A percentile compares a stretch with the other conserved stretches of the same genome.
Conservation (phyloP, 2,888 invertebrate genomes). For the Sepioteuthis lessoniana region DNA sequence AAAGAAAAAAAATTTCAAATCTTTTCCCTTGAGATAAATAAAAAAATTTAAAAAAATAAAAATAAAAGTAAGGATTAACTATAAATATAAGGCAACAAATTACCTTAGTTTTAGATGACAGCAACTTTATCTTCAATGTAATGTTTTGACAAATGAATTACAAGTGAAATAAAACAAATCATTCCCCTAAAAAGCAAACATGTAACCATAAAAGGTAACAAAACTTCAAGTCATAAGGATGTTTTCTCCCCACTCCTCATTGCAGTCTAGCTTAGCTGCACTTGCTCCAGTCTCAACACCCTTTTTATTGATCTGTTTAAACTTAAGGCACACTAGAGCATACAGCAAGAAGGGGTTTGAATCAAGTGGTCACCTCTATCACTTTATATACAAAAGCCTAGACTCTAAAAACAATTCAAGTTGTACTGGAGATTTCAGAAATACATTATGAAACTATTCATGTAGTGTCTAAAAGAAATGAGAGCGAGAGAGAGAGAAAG, state of each 20-base stretch:
- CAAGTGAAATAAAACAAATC: not conserved
- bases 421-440: not conserved
- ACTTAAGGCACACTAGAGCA: not conserved
- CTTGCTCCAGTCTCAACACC: not conserved
- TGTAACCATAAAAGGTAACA: not conserved
- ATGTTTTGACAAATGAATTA: conserved; percentile 35
- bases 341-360: not conserved
- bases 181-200: conserved; percentile 18
- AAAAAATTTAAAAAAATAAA: too few species aligned
- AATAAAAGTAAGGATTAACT: not conserved
- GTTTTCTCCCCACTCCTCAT: too few species aligned
- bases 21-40: too few species aligned
- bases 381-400: not conserved
- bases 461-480: not conserved
- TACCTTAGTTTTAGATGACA: conserved; percentile 39
- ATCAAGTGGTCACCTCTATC: not conserved
- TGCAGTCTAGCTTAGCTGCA: too few species aligned
- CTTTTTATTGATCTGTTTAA: not conserved
- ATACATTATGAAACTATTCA: not conserved
- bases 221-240: not conserved
- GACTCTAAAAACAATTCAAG: too few species aligned
- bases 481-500: not conserved
- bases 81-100: conserved; percentile 45
- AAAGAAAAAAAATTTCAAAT: too few species aligned
- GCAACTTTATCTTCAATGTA: conserved; percentile 34